These are phyloP conservation scores for Watsonalla binaria DNA, from an alignment of 2,888 invertebrate species.

Conservation along the genomic window DNA sequence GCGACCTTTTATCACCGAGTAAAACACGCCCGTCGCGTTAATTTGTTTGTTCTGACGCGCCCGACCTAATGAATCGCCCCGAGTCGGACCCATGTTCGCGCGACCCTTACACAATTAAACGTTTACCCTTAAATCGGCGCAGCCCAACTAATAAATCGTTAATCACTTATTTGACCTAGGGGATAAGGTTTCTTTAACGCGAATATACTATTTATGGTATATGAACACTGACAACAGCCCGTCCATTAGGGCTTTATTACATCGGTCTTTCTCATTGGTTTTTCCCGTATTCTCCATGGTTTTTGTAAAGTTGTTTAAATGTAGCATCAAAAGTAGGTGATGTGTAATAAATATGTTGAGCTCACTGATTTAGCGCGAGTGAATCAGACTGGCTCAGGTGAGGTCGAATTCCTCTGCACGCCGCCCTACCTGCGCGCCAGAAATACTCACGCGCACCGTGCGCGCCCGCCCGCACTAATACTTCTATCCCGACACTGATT, in stretches of 20 bases:
- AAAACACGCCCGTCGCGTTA: conserved; percentile 73
- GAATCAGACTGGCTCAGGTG: conserved; percentile 72
- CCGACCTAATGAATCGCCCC: conserved; percentile 74
- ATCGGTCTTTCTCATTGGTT: background rate
- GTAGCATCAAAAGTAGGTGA: conserved; percentile 42
- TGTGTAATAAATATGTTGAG: conserved; percentile 60
- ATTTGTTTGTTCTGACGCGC: conserved; percentile 77
- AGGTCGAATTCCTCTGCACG: conserved; percentile 70
- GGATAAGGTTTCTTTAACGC: conserved; percentile 19
- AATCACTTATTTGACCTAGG: conserved; percentile 50
- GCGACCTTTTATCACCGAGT: conserved; percentile 73
- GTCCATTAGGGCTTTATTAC: background rate
- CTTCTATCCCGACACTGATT: conserved; percentile 37
- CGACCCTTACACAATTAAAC: conserved; percentile 60
- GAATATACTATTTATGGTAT: background rate
- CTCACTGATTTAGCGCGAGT: conserved; percentile 69
- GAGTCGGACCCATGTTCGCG: conserved; percentile 66
- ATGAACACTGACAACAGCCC: background rate
- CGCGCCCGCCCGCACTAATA: conserved; percentile 37
- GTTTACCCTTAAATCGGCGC: conserved; percentile 68
- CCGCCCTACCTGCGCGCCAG: conserved; percentile 70
- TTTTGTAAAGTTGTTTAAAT: conserved; percentile 27
- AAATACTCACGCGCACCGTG: conserved; percentile 64
- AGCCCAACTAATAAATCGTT: conserved; percentile 65
- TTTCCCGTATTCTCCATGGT: conserved; percentile 13